Percentiles rank a stretch among this genome's conserved stretches.
phyloP scores from a whole-genome alignment of 2,113 vertebrate species.

The Orthonyx spaldingii region DNA sequence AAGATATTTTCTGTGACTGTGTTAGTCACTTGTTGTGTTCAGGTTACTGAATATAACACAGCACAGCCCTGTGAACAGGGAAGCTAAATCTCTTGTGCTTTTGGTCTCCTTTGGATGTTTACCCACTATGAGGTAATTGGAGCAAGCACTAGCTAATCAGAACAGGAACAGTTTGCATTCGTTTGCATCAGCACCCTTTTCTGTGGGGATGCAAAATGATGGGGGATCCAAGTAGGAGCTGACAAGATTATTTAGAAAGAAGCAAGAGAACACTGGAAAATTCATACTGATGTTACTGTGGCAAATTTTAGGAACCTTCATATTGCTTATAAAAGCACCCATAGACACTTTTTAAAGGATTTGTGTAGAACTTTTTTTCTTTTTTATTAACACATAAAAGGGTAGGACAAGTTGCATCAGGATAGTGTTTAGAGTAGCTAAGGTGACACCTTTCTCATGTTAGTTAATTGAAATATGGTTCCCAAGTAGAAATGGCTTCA shows the following conservation, averaged over 20 bases:
- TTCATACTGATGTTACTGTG: not conserved
- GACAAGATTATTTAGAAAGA: not conserved
- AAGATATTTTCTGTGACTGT: not conserved
- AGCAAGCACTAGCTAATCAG: not conserved
- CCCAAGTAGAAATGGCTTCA: not conserved
- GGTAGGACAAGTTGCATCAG: not conserved
- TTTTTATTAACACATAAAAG: not conserved
- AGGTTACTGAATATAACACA: not conserved
- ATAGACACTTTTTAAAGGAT: not conserved
- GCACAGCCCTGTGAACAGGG: not conserved
- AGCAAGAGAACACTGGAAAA: not conserved
- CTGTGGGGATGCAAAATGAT: not conserved
- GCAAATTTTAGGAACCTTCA: not conserved
- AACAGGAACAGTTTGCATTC: not conserved
- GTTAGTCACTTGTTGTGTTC: not conserved
- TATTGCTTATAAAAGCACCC: not conserved
- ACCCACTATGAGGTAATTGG: not conserved
- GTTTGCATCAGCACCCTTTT: not conserved
- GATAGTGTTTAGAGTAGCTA: not conserved
- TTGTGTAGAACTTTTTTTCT: not conserved
- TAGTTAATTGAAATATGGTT: not conserved
- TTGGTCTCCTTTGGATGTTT: not conserved
- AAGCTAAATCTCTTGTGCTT: not conserved
- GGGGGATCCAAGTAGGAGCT: not conserved
- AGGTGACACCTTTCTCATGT: not conserved